These are phyloP conservation scores for Alcedo atthis DNA, from an alignment of 2,797 vertebrate genomes.

Conservation along the genomic window DNA sequence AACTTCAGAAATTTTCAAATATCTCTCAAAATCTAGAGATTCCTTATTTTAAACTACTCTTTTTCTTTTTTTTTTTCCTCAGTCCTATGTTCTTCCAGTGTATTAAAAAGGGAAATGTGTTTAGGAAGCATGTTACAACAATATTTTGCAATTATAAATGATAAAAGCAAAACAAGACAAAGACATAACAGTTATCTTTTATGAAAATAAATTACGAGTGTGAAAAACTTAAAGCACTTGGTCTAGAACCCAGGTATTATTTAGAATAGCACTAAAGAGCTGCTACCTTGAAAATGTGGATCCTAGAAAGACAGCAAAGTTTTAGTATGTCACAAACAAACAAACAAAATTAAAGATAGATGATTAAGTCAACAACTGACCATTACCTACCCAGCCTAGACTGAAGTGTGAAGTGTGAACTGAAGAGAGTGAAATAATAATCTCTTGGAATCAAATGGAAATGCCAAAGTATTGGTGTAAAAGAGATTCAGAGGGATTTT, in stretches of 20 bases:
- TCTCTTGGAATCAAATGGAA: background rate
- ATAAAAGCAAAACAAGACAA: conserved; percentile 46
- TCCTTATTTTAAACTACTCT: background rate
- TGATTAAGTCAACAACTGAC: background rate
- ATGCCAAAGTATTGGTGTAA: background rate
- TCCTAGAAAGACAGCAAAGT: background rate
- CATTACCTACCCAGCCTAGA: background rate
- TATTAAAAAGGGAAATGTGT: conserved; percentile 30
- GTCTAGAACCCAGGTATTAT: conserved; percentile 6
- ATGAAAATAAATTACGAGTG: conserved; percentile 37
- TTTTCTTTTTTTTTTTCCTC: background rate
- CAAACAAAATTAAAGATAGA: background rate
- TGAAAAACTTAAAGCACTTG: conserved; percentile 28
- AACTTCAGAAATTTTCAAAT: background rate
- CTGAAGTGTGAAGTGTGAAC: background rate
- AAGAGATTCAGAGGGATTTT: background rate
- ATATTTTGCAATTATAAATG: conserved; percentile 53
- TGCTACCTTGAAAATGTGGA: background rate
- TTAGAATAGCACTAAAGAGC: background rate
- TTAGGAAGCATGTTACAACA: conserved; percentile 51
- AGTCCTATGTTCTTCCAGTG: background rate
- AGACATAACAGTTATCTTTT: conserved; percentile 44
- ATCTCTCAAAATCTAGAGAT: conserved; percentile 19
- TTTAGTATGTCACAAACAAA: background rate
- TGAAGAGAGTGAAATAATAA: background rate